Percentiles rank a stretch among this genome's conserved stretches.
phyloP scores from a whole-genome alignment of 2,888 invertebrate genomes.

The Philereme transversata region DNA sequence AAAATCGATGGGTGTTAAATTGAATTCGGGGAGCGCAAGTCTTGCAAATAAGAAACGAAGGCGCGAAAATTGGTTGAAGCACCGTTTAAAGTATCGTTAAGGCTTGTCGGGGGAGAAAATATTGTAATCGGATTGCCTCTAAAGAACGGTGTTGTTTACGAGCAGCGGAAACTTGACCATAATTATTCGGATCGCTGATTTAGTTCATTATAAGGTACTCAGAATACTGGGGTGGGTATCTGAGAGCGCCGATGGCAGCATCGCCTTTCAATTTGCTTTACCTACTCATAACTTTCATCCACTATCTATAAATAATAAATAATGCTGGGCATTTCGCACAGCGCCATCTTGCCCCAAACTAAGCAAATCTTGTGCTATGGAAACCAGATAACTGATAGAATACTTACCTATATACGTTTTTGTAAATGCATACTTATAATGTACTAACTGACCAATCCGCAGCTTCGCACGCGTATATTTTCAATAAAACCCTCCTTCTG shows the following conservation, averaged over 20 bases:
- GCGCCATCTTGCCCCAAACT: no score
- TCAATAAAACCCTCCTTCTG: no score
- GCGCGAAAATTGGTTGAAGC: slow-evolving; percentile 75
- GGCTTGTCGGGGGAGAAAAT: slow-evolving; percentile 70
- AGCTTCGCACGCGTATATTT: no score
- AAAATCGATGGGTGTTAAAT: slow-evolving; percentile 80
- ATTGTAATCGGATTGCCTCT: slow-evolving; percentile 65
- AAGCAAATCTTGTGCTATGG: no score
- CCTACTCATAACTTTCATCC: slow-evolving; percentile 21
- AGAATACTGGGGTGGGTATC: slow-evolving; percentile 52
- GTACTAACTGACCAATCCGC: no score
- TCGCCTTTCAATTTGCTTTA: slow-evolving; percentile 34
- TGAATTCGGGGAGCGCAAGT: slow-evolving; percentile 73
- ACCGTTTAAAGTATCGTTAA: slow-evolving; percentile 82
- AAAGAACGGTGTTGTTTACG: slow-evolving; percentile 63
- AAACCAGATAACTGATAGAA: no score
- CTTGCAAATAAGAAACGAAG: slow-evolving; percentile 75
- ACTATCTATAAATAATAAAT: neutral
- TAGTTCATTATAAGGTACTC: slow-evolving; percentile 56
- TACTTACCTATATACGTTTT: no score
- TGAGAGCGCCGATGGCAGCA: slow-evolving; percentile 34
- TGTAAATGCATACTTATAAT: no score
- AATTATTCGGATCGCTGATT: slow-evolving; percentile 55
- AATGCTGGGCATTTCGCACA: no score
- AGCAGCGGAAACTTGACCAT: slow-evolving; percentile 59